Base-by-base conservation (phyloP, 2,797 vertebrate genomes). In the Trematomus bernacchii region DNA sequence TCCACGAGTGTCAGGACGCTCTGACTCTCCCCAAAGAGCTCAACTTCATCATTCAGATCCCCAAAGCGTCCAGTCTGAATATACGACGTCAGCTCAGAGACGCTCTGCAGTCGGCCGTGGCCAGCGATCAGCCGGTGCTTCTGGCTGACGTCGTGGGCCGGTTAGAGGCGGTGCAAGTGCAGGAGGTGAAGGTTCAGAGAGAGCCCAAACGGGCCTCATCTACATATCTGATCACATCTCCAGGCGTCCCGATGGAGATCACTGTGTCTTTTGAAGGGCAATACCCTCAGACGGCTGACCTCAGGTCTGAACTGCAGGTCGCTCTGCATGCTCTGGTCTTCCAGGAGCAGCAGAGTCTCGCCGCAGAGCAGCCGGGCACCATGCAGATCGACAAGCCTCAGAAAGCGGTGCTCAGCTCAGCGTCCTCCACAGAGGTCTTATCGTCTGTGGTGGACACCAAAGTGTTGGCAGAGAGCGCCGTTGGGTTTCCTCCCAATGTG, bases 221-320 rank as follows among this genome's bases (percentile, higher is more conserved):
- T 46, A 95, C 93, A 0, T 98, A 96, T 71, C 81, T 96, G 33
- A 94, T 98, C 90, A 97, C 95, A 10, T 87, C 94, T 55, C 87
- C 85, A 71, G 91, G 79, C 53, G 89, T 93, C 21, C 87, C 91
- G 0, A 79, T 95, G 77, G 98, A 99, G 92, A 88, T 97, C 61
- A 93, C 94, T 2, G 66, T 97, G 23, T 79, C 87, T 2, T 92
- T 98, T 87, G 94, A 93, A 80, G 94, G 95, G 30, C 63, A 96
- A 37, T 96, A 94, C 80, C 94, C 95, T 77, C 95, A 97, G 73
- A 94, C 73, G 50, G 93, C 95, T 81, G 89, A 96, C 51, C 90
- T 97, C 68, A 94, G 93, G 89, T 93, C 46, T 10, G 94, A 97
- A 81, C 91, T 97, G 18, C 94, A 94, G 70, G 91, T 95, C 62